Evolutionary conservation across 2,113 vertebrate genomes (phyloP).

Genomic region (Meriones unguiculatus): DNA sequence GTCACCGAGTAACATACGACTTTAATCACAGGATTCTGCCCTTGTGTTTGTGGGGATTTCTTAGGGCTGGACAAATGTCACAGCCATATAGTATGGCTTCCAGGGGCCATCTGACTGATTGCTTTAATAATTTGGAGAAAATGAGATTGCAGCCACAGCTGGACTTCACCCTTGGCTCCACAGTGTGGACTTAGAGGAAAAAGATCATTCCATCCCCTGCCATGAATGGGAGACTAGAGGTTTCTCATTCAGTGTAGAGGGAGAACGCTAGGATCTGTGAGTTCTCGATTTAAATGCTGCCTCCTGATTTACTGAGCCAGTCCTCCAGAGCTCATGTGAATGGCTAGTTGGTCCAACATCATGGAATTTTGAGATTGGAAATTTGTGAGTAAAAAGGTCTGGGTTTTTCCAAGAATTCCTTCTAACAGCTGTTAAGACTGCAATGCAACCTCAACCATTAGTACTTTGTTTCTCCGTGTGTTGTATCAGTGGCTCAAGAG

Average conservation of each 20-base stretch:
- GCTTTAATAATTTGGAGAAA: slow-evolving; percentile 68
- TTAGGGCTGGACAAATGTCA: background rate
- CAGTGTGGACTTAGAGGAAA: background rate
- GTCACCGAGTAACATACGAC: background rate
- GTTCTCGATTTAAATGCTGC: background rate
- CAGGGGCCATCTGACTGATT: slow-evolving; percentile 24
- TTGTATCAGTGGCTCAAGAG: background rate
- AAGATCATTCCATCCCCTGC: background rate
- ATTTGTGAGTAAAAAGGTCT: background rate
- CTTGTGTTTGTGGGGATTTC: background rate
- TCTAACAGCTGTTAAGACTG: background rate
- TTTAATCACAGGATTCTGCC: slow-evolving; percentile 43
- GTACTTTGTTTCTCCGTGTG: background rate
- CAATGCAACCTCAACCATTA: background rate
- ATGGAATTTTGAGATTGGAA: background rate
- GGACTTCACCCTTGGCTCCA: background rate
- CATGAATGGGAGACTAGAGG: background rate
- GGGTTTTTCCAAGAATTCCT: background rate
- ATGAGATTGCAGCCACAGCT: background rate
- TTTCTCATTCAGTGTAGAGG: background rate
- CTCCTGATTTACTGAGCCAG: background rate
- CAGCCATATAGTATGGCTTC: background rate
- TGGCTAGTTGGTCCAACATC: background rate
- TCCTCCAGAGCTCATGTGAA: background rate
- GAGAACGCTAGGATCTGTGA: background rate